Conservation (phyloP, 2,113 vertebrate genomes). For the Macrotis lagotis region DNA sequence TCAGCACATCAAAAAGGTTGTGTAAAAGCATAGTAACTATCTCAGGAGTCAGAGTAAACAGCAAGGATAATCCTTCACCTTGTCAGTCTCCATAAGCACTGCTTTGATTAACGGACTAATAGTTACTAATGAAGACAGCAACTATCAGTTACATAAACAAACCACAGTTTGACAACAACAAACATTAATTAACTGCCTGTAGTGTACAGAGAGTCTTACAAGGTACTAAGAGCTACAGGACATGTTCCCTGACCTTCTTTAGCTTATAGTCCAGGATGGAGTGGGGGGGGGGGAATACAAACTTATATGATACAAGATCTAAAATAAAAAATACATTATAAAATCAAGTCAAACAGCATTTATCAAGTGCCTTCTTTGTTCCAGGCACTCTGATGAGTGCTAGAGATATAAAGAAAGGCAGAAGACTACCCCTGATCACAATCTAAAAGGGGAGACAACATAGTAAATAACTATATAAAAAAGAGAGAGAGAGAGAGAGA, state of each 20-base stretch:
- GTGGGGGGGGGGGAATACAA: too few relatives aligned
- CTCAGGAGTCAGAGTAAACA: constrained; percentile 31
- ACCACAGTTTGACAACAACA: background rate
- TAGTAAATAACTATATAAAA: too few relatives aligned
- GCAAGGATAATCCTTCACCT: constrained; percentile 8
- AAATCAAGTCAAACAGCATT: background rate
- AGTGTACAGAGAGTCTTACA: background rate
- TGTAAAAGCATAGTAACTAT: constrained; percentile 17
- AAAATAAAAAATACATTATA: background rate
- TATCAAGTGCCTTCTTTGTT: background rate
- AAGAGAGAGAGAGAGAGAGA: too few relatives aligned
- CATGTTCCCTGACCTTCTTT: background rate
- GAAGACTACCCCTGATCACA: background rate
- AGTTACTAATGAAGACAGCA: constrained; percentile 36
- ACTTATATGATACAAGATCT: background rate
- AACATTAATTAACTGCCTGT: background rate
- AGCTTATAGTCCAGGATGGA: background rate
- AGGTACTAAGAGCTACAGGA: background rate
- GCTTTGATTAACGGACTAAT: constrained; percentile 40
- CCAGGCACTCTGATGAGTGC: background rate
- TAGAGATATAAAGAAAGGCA: background rate
- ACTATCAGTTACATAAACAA: constrained; percentile 48
- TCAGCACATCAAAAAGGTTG: background rate
- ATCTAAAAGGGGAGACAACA: background rate
- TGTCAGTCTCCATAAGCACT: constrained; percentile 13